These are phyloP conservation scores for Platichthys flesus DNA, from an alignment of 2,113 vertebrate species.

Conservation along the genomic window DNA sequence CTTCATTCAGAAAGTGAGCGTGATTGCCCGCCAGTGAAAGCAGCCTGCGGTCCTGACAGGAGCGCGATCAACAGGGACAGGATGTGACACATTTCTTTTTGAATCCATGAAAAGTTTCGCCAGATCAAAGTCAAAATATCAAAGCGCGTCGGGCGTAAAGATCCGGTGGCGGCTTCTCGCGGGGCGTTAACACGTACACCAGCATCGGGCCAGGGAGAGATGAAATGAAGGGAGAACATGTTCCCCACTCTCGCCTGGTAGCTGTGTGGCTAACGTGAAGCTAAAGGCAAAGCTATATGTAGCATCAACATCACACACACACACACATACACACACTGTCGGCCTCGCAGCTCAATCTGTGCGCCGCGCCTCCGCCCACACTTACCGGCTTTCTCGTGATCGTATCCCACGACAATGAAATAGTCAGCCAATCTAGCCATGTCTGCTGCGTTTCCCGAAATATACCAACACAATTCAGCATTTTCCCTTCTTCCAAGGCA, in stretches of 20 bases:
- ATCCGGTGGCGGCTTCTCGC: not conserved
- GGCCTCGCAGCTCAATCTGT: constrained; percentile 47
- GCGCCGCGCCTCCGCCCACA: constrained; percentile 31
- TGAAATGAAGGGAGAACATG: constrained; percentile 4
- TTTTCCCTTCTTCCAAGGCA: constrained; percentile 87
- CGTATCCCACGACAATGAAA: constrained; percentile 95
- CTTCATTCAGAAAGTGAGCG: not conserved
- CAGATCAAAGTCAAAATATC: constrained; percentile 38
- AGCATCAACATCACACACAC: constrained; percentile 69
- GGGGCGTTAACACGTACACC: not conserved
- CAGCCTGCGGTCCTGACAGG: constrained; percentile 15
- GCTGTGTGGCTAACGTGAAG: constrained; percentile 63
- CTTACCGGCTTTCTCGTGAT: constrained; percentile 94
- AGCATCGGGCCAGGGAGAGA: constrained; percentile 11
- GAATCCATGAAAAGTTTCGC: constrained; percentile 62
- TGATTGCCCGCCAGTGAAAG: not conserved
- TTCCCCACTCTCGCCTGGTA: constrained; percentile 54
- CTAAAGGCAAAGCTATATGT: constrained; percentile 70
- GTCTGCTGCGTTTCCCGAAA: constrained; percentile 81
- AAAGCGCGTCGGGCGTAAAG: not conserved
- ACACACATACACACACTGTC: constrained; percentile 60
- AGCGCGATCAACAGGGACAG: constrained; percentile 60
- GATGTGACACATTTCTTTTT: constrained; percentile 65
- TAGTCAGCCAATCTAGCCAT: constrained; percentile 97
- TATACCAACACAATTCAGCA: constrained; percentile 89